These are phyloP conservation scores for Galleria mellonella DNA, from an alignment of 1,140 invertebrate genomes.

Conservation along the genomic window DNA sequence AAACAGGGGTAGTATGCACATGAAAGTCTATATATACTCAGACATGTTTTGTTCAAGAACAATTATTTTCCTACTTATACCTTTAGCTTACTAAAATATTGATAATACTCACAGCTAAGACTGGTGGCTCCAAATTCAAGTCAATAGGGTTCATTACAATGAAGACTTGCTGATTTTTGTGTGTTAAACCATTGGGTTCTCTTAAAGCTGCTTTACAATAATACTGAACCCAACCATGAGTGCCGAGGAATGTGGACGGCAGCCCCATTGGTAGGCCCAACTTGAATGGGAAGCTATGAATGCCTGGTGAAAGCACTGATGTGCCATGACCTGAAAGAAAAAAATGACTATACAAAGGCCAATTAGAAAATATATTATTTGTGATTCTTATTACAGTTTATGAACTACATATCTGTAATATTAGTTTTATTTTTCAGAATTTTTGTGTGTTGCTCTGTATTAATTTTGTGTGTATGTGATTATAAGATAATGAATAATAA, in stretches of 20 bases:
- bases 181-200: slow-evolving; percentile 91
- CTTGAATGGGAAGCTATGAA: slow-evolving; percentile 97
- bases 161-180: slow-evolving; percentile 97
- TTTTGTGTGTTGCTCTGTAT: too few species aligned
- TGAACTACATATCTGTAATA: too few species aligned
- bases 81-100: too few species aligned
- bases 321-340: slow-evolving; percentile 80
- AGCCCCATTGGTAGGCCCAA: slow-evolving; percentile 91
- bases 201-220: slow-evolving; percentile 93
- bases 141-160: slow-evolving; percentile 98
- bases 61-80: too few species aligned
- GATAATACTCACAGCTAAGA: slow-evolving; percentile 84
- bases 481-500: too few species aligned
- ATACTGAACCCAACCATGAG: slow-evolving; percentile 97
- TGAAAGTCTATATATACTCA: too few species aligned
- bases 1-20: too few species aligned
- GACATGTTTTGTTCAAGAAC: too few species aligned
- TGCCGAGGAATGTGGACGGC: slow-evolving; percentile 94
- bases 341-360: slow-evolving; percentile 11
- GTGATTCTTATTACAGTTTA: too few species aligned
- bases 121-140: slow-evolving; percentile 91
- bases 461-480: too few species aligned
- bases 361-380: slow-evolving; percentile 2
- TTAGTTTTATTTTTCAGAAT: too few species aligned
- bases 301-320: slow-evolving; percentile 91